These are phyloP conservation scores for Hydropotes inermis DNA, from an alignment of 2,113 vertebrate genomes.

Conservation along the genomic window DNA sequence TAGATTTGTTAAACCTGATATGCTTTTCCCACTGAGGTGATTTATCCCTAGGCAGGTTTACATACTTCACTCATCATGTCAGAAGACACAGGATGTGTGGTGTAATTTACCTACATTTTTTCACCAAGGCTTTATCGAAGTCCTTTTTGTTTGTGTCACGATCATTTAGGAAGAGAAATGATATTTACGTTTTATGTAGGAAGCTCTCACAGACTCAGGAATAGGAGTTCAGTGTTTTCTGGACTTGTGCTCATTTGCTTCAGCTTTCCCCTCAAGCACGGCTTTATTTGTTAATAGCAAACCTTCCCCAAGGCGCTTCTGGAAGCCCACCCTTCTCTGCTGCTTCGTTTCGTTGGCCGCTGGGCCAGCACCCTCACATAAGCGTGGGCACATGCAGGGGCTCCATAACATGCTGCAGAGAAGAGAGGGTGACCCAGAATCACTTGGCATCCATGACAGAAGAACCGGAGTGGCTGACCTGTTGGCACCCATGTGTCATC, in stretches of 20 bases:
- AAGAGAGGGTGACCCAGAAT: rapidly evolving
- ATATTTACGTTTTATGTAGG: not conserved
- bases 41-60: not conserved
- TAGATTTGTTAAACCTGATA: not conserved
- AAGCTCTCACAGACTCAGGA: not conserved
- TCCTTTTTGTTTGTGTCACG: too few species aligned
- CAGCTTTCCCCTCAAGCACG: too few species aligned
- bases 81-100: not conserved
- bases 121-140: not conserved
- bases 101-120: not conserved
- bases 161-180: not conserved
- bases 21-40: not conserved
- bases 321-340: not conserved
- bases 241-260: not conserved
- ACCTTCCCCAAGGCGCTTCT: too few species aligned
- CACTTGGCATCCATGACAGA: rapidly evolving
- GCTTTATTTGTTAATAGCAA: not conserved
- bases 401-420: not conserved
- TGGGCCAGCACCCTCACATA: too few species aligned
- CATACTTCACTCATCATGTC: not conserved
- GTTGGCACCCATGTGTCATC: not conserved
- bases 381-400: rapidly evolving
- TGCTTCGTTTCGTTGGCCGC: not conserved
- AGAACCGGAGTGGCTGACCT: rapidly evolving
- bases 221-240: not conserved